phyloP scores from a whole-genome alignment of 2,113 vertebrate species.

The Petrocephalus zakoni region DNA sequence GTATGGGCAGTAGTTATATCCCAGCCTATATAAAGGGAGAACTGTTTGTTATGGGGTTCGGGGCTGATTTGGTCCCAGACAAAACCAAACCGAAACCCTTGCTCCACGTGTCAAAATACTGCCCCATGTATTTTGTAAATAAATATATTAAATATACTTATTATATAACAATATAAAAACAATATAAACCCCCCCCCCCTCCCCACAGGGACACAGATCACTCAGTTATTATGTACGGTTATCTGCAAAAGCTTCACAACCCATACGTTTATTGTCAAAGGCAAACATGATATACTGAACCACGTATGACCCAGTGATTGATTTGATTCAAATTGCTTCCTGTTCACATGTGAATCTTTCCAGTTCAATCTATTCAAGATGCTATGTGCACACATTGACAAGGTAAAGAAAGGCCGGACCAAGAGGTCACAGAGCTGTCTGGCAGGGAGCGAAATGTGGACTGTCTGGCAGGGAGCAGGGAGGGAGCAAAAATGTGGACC shows the following conservation, averaged over 20 bases:
- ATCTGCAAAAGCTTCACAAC: neutral
- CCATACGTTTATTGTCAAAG: slow-evolving; percentile 6
- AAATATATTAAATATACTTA: neutral
- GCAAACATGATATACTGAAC: slow-evolving; percentile 1
- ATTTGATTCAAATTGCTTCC: slow-evolving; percentile 19
- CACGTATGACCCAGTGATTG: neutral
- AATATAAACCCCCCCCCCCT: neutral
- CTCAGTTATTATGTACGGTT: neutral
- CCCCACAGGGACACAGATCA: neutral
- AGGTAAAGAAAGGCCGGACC: neutral
- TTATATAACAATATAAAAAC: neutral
- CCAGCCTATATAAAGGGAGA: neutral
- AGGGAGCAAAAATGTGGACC: neutral
- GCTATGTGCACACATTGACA: neutral
- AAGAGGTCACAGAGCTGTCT: neutral
- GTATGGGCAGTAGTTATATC: neutral
- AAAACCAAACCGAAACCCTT: neutral
- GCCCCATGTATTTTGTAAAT: neutral
- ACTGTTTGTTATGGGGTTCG: neutral
- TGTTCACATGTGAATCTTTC: slow-evolving; percentile 13
- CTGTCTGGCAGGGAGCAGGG: too few relatives aligned
- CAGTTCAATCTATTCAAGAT: neutral
- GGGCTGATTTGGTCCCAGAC: neutral
- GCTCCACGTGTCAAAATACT: neutral
- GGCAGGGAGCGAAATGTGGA: neutral